Percentiles rank a stretch among this genome's conserved stretches.
Evolutionary conservation across 2,888 invertebrate species (phyloP).

Genomic region (Aphrophora alni): DNA sequence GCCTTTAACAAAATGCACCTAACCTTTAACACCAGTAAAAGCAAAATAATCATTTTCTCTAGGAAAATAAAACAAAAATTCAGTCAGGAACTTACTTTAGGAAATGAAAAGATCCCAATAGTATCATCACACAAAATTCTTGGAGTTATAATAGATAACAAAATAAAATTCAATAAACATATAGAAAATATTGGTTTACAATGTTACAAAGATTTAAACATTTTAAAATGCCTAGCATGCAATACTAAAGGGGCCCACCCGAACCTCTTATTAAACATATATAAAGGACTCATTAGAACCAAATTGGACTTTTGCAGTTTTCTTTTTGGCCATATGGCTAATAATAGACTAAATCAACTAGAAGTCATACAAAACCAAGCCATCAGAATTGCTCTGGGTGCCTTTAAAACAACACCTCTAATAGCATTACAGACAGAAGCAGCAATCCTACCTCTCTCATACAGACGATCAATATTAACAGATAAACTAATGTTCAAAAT

Average conservation of each 20-base stretch:
- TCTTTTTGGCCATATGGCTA: neutral
- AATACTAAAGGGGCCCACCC: neutral
- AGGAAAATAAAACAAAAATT: neutral
- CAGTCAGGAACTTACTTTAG: neutral
- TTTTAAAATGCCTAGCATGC: neutral
- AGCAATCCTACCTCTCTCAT: neutral
- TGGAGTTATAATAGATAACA: neutral
- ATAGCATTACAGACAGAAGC: neutral
- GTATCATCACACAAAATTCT: neutral
- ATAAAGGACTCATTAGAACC: slow-evolving; percentile 2
- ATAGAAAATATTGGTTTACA: neutral
- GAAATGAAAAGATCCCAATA: neutral
- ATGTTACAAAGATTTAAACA: slow-evolving; percentile 9
- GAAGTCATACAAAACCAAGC: slow-evolving; percentile 4
- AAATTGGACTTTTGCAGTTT: slow-evolving; percentile 8
- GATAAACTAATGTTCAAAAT: slow-evolving; percentile 7
- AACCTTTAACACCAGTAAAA: neutral
- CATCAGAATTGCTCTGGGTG: neutral
- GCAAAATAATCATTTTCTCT: neutral
- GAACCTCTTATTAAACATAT: neutral
- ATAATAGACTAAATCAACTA: neutral
- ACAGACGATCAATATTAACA: neutral
- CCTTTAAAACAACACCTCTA: neutral
- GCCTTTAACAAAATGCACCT: neutral
- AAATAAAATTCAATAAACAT: neutral